A percentile compares a stretch with the other conserved stretches of the same genome.
phyloP scores from a whole-genome alignment of 1,140 invertebrate genomes.

The Cydia strobilella region DNA sequence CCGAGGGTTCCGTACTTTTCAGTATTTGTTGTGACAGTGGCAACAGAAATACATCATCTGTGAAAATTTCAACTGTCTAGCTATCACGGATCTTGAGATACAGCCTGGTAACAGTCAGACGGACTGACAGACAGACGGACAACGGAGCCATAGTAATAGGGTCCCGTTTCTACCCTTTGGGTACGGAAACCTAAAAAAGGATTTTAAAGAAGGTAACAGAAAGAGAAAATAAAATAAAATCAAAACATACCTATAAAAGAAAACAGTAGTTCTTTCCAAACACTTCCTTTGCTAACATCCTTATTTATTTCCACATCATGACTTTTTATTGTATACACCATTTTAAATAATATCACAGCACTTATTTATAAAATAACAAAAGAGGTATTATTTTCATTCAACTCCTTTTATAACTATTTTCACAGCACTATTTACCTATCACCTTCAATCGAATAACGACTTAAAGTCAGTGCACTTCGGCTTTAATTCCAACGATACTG shows the following conservation, averaged over 20 bases:
- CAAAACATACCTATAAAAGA: slow-evolving; percentile 14
- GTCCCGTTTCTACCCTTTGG: too few species aligned
- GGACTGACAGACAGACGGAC: too few species aligned
- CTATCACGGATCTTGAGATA: too few species aligned
- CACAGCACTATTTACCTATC: slow-evolving; percentile 22
- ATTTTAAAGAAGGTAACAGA: not conserved
- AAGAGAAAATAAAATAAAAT: not conserved
- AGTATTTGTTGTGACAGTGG: too few species aligned
- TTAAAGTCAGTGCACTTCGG: not conserved
- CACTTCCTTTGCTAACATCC: not conserved
- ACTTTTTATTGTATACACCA: slow-evolving; percentile 16
- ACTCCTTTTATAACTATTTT: slow-evolving; percentile 4
- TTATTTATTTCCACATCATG: not conserved
- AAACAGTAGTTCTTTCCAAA: slow-evolving; percentile 10
- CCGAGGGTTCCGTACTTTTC: too few species aligned
- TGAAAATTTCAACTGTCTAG: too few species aligned
- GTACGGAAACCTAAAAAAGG: too few species aligned
- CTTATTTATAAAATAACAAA: slow-evolving; percentile 13
- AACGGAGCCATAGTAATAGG: too few species aligned
- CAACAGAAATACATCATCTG: too few species aligned
- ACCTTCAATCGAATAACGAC: not conserved
- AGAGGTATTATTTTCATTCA: not conserved
- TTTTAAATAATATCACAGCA: slow-evolving; percentile 30
- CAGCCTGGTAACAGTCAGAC: too few species aligned
- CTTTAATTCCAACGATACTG: not conserved